phyloP scores from a whole-genome alignment of 92 coral and sea anemone genomes.

The Actinostola sp. region DNA sequence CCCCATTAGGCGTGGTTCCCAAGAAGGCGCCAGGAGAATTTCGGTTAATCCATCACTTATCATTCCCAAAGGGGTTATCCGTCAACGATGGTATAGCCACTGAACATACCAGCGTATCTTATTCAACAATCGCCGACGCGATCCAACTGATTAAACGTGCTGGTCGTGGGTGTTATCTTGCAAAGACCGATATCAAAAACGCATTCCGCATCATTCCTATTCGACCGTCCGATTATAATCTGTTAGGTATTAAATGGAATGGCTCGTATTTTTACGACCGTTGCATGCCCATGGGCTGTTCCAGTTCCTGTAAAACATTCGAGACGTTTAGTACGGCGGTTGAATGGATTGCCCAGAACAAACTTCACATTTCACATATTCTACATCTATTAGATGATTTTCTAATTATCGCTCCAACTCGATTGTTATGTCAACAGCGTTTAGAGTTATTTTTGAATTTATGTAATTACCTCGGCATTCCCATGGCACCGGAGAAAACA shows the following conservation, averaged over 20 bases:
- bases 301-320: constrained; percentile 52
- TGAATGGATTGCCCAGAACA: constrained; percentile 44
- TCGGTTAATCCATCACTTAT: constrained; percentile 61
- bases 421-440: constrained; percentile 25
- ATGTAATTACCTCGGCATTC: constrained; percentile 47
- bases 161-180: constrained; percentile 44
- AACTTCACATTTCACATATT: constrained; percentile 23
- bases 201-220: constrained; percentile 61
- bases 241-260: constrained; percentile 43
- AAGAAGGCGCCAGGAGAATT: constrained; percentile 54
- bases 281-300: constrained; percentile 61
- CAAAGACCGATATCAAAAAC: constrained; percentile 60
- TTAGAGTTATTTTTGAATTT: constrained; percentile 31
- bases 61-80: constrained; percentile 62
- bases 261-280: constrained; percentile 38
- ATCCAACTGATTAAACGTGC: constrained; percentile 26
- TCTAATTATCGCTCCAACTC: constrained; percentile 32
- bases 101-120: constrained; percentile 34
- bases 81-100: constrained; percentile 60
- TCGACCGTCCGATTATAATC: constrained; percentile 40
- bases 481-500: constrained; percentile 67
- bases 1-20: constrained; percentile 68
- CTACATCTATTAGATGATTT: constrained; percentile 47
- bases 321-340: constrained; percentile 59
- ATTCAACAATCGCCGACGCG: constrained; percentile 50